A percentile compares a stretch with the other conserved stretches of the same genome.
phyloP scores from a whole-genome alignment of 2,888 invertebrate species.

The Dryobotodes eremita region DNA sequence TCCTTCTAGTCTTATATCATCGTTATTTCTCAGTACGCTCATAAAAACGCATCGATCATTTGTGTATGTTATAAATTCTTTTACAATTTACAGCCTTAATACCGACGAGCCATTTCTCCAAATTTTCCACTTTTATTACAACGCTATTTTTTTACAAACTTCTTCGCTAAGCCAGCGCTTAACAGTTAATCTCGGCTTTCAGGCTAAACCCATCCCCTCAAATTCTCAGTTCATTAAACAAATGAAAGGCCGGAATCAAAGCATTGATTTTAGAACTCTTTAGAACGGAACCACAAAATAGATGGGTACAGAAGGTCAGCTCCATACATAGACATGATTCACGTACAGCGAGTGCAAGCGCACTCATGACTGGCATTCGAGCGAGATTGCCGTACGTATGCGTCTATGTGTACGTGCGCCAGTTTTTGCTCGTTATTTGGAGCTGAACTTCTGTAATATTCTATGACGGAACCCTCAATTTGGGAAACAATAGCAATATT shows the following conservation, averaged over 20 bases:
- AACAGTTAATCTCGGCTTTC: slow-evolving; percentile 41
- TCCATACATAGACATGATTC: neutral
- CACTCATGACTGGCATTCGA: too few species aligned
- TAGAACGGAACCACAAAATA: neutral
- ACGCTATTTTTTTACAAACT: slow-evolving; percentile 11
- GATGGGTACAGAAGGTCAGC: neutral
- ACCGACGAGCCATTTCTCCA: neutral
- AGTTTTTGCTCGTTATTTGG: neutral
- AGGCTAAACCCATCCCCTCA: slow-evolving; percentile 4
- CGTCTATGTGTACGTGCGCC: neutral
- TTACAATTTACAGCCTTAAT: neutral
- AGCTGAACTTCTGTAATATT: slow-evolving; percentile 9
- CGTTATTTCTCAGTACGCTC: neutral
- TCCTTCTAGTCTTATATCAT: too few species aligned
- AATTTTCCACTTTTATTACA: neutral
- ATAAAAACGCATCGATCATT: neutral
- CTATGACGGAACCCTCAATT: slow-evolving; percentile 27
- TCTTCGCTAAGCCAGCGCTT: slow-evolving; percentile 27
- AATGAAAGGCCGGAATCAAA: slow-evolving; percentile 39
- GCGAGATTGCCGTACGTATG: neutral
- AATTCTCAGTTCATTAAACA: slow-evolving; percentile 54
- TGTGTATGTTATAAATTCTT: neutral
- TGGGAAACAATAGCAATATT: slow-evolving; percentile 53
- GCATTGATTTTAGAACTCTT: slow-evolving; percentile 47
- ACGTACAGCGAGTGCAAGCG: too few species aligned